These are phyloP conservation scores for Tenthredo amoena DNA, from an alignment of 2,888 invertebrate genomes.

Conservation along the genomic window DNA sequence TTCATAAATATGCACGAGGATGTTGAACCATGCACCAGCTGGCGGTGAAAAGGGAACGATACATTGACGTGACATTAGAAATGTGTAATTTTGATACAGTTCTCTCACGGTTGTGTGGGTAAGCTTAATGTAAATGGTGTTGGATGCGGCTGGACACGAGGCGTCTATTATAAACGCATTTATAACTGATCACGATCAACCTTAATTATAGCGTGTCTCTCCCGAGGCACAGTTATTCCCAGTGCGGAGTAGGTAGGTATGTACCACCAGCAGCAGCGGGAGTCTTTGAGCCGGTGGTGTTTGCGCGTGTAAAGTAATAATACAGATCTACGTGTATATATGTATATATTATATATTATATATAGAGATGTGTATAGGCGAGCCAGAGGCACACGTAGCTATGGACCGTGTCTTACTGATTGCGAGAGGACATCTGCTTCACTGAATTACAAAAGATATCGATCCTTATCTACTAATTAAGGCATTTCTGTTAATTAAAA, in stretches of 20 bases:
- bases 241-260: neutral
- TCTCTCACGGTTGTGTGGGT: neutral
- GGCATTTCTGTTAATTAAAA: constrained; percentile 69
- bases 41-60: neutral
- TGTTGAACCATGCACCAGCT: neutral
- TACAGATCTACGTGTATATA: neutral
- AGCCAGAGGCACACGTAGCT: too few relatives aligned
- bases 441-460: constrained; percentile 56
- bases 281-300: neutral
- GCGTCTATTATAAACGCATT: constrained; percentile 65
- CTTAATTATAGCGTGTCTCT: constrained; percentile 62
- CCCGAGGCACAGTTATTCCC: constrained; percentile 10
- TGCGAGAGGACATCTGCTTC: constrained; percentile 53
- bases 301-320: neutral
- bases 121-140: constrained; percentile 57
- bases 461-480: constrained; percentile 67
- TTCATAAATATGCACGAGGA: neutral
- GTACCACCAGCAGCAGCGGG: neutral
- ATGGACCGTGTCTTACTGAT: neutral
- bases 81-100: neutral
- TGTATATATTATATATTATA: neutral
- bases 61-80: neutral
- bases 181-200: constrained; percentile 66
- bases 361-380: neutral
- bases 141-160: constrained; percentile 59